Conservation (phyloP, 2,113 vertebrate species). For the Tauraco erythrolophus region DNA sequence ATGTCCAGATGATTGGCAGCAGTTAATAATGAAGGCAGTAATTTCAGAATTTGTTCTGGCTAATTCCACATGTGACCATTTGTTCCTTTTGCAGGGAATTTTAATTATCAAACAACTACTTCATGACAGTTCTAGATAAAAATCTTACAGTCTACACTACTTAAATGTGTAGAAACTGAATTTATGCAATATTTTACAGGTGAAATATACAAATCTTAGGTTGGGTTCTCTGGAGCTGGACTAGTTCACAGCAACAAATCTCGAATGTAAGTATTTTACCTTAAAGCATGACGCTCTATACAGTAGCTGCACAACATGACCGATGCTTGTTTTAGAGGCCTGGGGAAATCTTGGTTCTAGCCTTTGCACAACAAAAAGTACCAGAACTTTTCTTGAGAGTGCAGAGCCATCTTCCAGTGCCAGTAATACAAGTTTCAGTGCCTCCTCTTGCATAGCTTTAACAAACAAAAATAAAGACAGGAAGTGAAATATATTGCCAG, state of each 20-base stretch:
- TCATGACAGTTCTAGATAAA: not conserved
- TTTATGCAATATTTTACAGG: not conserved
- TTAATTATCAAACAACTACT: not conserved
- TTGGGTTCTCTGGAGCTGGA: not conserved
- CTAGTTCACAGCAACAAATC: not conserved
- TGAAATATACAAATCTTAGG: not conserved
- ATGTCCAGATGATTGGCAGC: not conserved
- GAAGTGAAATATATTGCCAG: not conserved
- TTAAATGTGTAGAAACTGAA: not conserved
- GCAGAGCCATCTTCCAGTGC: constrained; percentile 97
- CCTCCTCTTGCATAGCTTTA: constrained; percentile 97
- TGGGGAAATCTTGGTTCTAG: constrained; percentile 96
- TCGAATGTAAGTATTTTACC: constrained; percentile 68
- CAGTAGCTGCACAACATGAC: constrained; percentile 96
- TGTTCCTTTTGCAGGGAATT: not conserved
- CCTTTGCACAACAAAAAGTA: constrained; percentile 97
- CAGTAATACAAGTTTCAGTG: constrained; percentile 92
- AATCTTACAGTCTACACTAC: not conserved
- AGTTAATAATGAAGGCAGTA: not conserved
- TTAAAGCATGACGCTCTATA: constrained; percentile 98
- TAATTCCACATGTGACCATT: not conserved
- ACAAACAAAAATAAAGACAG: not conserved
- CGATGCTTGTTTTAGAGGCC: constrained; percentile 98
- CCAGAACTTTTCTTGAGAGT: constrained; percentile 95
- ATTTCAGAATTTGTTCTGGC: not conserved